Evolutionary conservation across 2,797 vertebrate genomes (phyloP).

Genomic region (Xiphophorus birchmanni): DNA sequence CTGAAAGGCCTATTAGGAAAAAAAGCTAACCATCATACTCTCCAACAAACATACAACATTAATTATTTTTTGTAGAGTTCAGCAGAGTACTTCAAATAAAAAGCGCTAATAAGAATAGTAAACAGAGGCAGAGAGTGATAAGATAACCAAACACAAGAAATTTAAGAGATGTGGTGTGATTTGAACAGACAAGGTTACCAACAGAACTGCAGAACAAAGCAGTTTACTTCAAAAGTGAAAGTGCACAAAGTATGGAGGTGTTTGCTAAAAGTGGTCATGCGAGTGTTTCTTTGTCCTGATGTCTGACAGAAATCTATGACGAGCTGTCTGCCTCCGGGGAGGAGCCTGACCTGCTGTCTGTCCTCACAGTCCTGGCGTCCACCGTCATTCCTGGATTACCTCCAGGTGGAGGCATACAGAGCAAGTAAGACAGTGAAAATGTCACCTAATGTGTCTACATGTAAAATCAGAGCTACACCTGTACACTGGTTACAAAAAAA

Average conservation of each 20-base stretch:
- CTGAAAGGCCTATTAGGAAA: not conserved
- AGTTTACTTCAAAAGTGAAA: not conserved
- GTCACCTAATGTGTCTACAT: not conserved
- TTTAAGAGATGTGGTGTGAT: not conserved
- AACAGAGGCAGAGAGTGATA: not conserved
- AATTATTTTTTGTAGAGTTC: not conserved
- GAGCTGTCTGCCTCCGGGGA: slow-evolving; percentile 77
- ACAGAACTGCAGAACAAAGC: not conserved
- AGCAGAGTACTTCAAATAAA: not conserved
- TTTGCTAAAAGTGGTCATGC: not conserved
- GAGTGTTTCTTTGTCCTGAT: slow-evolving; percentile 33
- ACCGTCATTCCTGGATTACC: slow-evolving; percentile 82
- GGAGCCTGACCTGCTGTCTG: slow-evolving; percentile 80
- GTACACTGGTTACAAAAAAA: not conserved
- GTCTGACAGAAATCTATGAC: slow-evolving; percentile 77
- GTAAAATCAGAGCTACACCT: not conserved
- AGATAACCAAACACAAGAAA: not conserved
- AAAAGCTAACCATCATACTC: not conserved
- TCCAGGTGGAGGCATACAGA: slow-evolving; percentile 86
- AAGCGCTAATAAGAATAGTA: not conserved
- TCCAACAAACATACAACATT: not conserved
- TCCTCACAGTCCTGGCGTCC: slow-evolving; percentile 82
- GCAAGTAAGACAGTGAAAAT: slow-evolving; percentile 75
- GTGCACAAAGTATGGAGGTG: not conserved
- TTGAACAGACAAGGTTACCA: not conserved